Base-by-base conservation (phyloP, 2,888 invertebrate genomes). In the Stratiomys singularior region DNA sequence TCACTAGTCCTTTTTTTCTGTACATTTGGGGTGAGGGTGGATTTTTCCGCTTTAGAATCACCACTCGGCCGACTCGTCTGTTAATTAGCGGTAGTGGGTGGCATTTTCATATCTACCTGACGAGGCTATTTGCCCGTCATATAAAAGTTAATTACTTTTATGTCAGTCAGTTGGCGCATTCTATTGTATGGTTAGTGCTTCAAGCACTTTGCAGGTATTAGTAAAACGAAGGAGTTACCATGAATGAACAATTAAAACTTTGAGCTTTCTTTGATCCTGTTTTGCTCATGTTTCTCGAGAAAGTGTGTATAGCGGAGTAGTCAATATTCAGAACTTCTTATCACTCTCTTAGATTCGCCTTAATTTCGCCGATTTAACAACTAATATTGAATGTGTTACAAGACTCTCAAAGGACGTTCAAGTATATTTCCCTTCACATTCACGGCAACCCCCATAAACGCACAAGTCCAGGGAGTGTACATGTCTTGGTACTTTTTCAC, bases 31-130 rank as follows among this genome's bases (percentile, higher is more conserved):
- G n/a, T 44, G 44, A 18, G 74, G 74, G 72, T 60, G 74, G 37
- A 9, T 52, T 67, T 60, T 66, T 74, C 27, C 47, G 25, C 7
- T 63, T 27, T 64, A 47, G 64, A 37, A 18, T 46, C 63, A 15
- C 30, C 21, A 47, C 46, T 30, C 25, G 64, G 23, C 9, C 15
- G 27, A 27, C n/a, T 63, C 46, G 46, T 76, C 76, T 4, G 63
- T 64, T 76, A 76, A 76, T 76, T 76, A 76, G 76, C 52, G 64
- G 52, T 47, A 76, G 76, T 76, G 76, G 76, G 76, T 76, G 76
- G 76, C 64, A 76, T 76, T 76, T 76, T 76, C 63, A 76, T 76
- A 76, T 76, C 74, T 74, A n/a, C 58, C 60, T 58, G 44, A 58
- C 37, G 74, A 23, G 37, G 74, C 74, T 30, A 74, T 74, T 74